These are phyloP conservation scores for Archaeoteleia sp. DNA, from an alignment of 2,888 invertebrate genomes.

Conservation along the genomic window DNA sequence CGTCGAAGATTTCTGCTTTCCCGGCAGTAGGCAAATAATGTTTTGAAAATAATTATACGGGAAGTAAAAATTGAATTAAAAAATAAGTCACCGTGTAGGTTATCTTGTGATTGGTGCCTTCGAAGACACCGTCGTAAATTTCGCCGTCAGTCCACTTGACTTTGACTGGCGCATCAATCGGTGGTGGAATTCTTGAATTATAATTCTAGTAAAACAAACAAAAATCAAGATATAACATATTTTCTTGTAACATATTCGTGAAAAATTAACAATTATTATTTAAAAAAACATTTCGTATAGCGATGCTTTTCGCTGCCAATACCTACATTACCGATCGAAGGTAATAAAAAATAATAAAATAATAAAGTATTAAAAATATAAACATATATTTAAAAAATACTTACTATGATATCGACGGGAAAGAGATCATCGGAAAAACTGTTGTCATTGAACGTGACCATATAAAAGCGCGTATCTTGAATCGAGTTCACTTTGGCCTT, in stretches of 20 bases:
- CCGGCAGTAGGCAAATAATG: no score
- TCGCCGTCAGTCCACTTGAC: slow-evolving; percentile 78
- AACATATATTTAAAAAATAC: no score
- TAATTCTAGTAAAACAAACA: slow-evolving; percentile 50
- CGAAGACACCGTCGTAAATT: slow-evolving; percentile 75
- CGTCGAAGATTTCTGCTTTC: no score
- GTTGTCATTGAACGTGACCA: slow-evolving; percentile 79
- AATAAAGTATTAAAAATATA: no score
- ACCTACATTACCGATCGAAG: no score
- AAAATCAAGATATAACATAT: not conserved
- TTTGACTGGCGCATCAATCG: slow-evolving; percentile 75
- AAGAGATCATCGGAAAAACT: slow-evolving; percentile 79
- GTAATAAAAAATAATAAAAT: no score
- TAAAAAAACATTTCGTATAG: not conserved
- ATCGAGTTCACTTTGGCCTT: slow-evolving; percentile 76
- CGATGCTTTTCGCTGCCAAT: not conserved
- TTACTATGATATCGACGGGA: slow-evolving; percentile 77
- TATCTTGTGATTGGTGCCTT: slow-evolving; percentile 72
- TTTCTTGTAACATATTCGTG: not conserved
- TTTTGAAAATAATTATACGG: no score
- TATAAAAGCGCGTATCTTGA: slow-evolving; percentile 76
- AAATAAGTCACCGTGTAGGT: slow-evolving; percentile 75
- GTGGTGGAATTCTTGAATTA: slow-evolving; percentile 69
- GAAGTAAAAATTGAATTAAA: no score
- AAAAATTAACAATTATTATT: not conserved